A percentile compares a stretch with the other conserved stretches of the same genome.
These are phyloP conservation scores for Danaus melanippus DNA, from an alignment of 1,140 invertebrate genomes.

Conservation along the genomic window DNA sequence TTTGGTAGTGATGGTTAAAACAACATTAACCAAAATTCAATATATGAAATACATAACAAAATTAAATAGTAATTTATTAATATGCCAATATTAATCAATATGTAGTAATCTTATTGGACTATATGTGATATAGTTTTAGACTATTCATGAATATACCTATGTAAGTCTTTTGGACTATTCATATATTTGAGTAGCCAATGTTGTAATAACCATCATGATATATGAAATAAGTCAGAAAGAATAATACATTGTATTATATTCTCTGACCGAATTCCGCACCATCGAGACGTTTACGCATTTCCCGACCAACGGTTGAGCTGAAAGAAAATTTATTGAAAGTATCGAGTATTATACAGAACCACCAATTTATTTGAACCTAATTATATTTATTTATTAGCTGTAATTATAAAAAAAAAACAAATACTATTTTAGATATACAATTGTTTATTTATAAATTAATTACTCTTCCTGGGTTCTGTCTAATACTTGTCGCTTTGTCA, in stretches of 20 bases:
- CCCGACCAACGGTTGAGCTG: constrained; percentile 40
- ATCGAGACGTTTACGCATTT: constrained; percentile 27
- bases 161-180: no score
- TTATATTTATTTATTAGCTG: no score
- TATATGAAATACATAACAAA: no score
- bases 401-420: no score
- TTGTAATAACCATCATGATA: constrained; percentile 45
- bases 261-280: constrained; percentile 47
- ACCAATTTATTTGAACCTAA: not conserved
- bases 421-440: no score
- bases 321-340: constrained; percentile 55
- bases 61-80: no score
- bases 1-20: constrained; percentile 43
- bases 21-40: constrained; percentile 30
- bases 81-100: no score
- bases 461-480: constrained; percentile 15
- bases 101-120: no score
- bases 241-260: constrained; percentile 66
- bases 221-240: constrained; percentile 47
- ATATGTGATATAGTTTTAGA: no score
- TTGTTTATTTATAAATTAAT: constrained; percentile 1
- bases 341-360: constrained; percentile 53
- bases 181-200: constrained; percentile 22
- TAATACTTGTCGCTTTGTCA: constrained; percentile 8
- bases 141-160: no score